Conservation (phyloP, 2,888 invertebrate species). For the Drosophila kanekoi region DNA sequence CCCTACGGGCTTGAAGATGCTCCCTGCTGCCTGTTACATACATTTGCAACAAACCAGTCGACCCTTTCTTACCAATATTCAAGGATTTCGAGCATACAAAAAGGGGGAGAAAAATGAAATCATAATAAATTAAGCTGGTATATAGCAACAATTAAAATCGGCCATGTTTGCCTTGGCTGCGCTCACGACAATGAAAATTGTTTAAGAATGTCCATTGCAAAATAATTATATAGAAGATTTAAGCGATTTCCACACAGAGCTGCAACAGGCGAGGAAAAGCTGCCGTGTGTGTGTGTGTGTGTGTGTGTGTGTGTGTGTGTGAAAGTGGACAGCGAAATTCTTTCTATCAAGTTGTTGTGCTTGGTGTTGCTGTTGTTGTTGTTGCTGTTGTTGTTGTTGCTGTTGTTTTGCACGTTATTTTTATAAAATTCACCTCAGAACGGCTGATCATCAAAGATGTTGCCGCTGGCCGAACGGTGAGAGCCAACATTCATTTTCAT, state of each 20-base stretch:
- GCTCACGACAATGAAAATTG: conserved; percentile 41
- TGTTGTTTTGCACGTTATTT: conserved; percentile 65
- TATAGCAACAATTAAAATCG: conserved; percentile 24
- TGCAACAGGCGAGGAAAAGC: conserved; percentile 50
- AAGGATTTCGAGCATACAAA: too few relatives aligned
- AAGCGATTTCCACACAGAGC: conserved; percentile 31
- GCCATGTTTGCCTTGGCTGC: conserved; percentile 27
- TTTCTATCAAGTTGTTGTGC: conserved; percentile 46
- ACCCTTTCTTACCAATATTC: too few relatives aligned
- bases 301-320: conserved; percentile 18
- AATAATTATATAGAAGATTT: conserved; percentile 21
- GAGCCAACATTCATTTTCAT: conserved; percentile 78
- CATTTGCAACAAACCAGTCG: too few relatives aligned
- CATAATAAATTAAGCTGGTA: conserved; percentile 19
- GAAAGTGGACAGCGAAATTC: conserved; percentile 64
- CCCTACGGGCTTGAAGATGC: too few relatives aligned
- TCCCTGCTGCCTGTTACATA: too few relatives aligned
- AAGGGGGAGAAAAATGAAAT: conserved; percentile 16
- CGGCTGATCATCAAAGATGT: conserved; percentile 76
- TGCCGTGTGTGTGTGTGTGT: conserved; percentile 16
- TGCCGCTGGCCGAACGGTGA: conserved; percentile 27
- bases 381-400: conserved; percentile 36
- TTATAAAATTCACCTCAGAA: conserved; percentile 81
- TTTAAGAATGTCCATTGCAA: conserved; percentile 42
- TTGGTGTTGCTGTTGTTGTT: conserved; percentile 34